Evolutionary conservation across 2,888 invertebrate genomes (phyloP), one percentile per base, ranked within the genome.

Genomic region (Melangyna quadrimaculata): DNA sequence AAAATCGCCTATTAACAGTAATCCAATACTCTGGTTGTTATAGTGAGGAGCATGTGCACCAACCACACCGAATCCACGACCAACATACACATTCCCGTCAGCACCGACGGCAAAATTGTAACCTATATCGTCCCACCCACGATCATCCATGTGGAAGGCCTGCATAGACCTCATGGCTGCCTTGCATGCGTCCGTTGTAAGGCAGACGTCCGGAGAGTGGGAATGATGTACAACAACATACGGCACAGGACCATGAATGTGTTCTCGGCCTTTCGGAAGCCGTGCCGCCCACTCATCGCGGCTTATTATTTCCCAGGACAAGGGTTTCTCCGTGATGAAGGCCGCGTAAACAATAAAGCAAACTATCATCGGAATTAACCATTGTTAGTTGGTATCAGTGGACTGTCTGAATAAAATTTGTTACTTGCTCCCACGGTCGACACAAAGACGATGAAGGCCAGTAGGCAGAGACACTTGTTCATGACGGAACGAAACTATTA

Each of bases 201-300:
- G 90, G 89, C 95, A 95, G 0, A 94, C 94, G 0, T 90, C 92
- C 0, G 91, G 92, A 0, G 94, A 94, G 89, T 94, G 94, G 0
- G 94, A 94, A 90, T 95, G 95, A 89, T 95, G 95, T 78, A 95
- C 94, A 61, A 95, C 93, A 35, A 95, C 94, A 88, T 93, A 94
- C 0, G 94, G 93, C 0, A 94, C 94, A 2, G 95, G 95, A 10
- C 78, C 87, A 19, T 91, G 92, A 22, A 88, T 69, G 88, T 94
- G 91, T 35, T 3, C 89, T 27, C 89, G 87, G 0, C 88, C 87
- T 7, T 89, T 92, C 0, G 94, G 91, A 0, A 93, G 91, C 0
- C 90, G 88, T 0, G 94, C 95, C 0, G 90, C 90, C 95, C 95
- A 95, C 57, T 92, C 93, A 0, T 91, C 89, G 8, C 94, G 92